phyloP scores from a whole-genome alignment of 2,888 invertebrate genomes.

The Tenthredo scrophulariae region DNA sequence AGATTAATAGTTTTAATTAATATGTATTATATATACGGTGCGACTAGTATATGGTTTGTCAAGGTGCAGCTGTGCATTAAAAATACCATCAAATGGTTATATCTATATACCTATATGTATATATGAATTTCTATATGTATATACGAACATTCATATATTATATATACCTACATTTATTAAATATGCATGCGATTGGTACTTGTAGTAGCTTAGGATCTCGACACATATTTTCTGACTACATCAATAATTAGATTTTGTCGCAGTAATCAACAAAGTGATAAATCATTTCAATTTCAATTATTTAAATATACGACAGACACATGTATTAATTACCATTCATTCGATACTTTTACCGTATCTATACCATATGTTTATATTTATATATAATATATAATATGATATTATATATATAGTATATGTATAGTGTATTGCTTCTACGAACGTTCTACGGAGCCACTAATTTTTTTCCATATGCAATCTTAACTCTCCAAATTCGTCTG shows the following conservation, averaged over 20 bases:
- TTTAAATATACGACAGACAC: conserved; percentile 54
- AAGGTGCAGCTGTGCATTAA: conserved; percentile 32
- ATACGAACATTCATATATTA: neutral
- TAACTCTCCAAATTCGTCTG: conserved; percentile 43
- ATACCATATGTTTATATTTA: neutral
- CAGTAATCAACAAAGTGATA: neutral
- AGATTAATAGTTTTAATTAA: neutral
- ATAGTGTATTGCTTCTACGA: conserved; percentile 70
- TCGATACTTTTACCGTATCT: conserved; percentile 55
- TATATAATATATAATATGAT: too few species aligned
- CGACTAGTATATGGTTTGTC: neutral
- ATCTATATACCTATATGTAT: neutral
- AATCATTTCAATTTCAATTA: neutral
- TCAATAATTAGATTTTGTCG: neutral
- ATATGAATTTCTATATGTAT: conserved; percentile 1
- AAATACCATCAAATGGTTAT: conserved; percentile 16
- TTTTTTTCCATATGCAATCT: conserved; percentile 52
- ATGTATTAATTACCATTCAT: conserved; percentile 46
- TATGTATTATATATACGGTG: neutral
- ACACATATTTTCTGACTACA: conserved; percentile 51
- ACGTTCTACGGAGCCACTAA: conserved; percentile 57
- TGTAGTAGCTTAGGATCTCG: conserved; percentile 72
- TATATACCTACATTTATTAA: conserved; percentile 3
- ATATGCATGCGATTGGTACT: conserved; percentile 53
- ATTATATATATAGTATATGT: conserved; percentile 46